These are phyloP conservation scores for Mesochorus sp. DNA, from an alignment of 2,888 invertebrate species.

Conservation along the genomic window DNA sequence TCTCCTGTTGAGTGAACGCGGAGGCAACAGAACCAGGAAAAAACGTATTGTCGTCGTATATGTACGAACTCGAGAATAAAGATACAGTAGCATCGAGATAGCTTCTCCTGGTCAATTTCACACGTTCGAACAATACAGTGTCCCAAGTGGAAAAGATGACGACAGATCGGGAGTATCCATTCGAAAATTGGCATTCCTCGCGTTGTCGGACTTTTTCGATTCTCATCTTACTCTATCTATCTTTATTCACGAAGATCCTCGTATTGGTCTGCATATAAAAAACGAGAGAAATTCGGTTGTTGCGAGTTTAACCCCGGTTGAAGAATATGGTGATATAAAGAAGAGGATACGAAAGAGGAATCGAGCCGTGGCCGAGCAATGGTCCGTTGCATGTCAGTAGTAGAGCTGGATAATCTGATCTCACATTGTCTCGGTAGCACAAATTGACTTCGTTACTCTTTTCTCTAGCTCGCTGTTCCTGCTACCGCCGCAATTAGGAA, in stretches of 20 bases:
- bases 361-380: constrained; percentile 8
- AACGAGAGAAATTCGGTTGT: not conserved
- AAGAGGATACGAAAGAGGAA: constrained; percentile 23
- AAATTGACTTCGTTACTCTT: constrained; percentile 71
- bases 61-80: not conserved
- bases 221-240: not conserved
- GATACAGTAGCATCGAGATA: not conserved
- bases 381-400: constrained; percentile 36
- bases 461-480: constrained; percentile 46
- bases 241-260: not conserved
- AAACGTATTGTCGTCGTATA: constrained; percentile 1
- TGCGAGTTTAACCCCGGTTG: constrained; percentile 5
- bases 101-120: constrained; percentile 36
- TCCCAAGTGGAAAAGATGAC: constrained; percentile 40
- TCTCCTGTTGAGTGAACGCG: not conserved
- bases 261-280: not conserved
- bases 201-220: not conserved
- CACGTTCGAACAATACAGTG: constrained; percentile 39
- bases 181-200: not conserved
- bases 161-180: not conserved
- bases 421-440: constrained; percentile 56
- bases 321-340: constrained; percentile 34
- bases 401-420: constrained; percentile 69
- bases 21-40: not conserved
- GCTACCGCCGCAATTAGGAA: constrained; percentile 69